Conservation (phyloP, 2,113 vertebrate genomes). For the Blennius ocellaris region DNA sequence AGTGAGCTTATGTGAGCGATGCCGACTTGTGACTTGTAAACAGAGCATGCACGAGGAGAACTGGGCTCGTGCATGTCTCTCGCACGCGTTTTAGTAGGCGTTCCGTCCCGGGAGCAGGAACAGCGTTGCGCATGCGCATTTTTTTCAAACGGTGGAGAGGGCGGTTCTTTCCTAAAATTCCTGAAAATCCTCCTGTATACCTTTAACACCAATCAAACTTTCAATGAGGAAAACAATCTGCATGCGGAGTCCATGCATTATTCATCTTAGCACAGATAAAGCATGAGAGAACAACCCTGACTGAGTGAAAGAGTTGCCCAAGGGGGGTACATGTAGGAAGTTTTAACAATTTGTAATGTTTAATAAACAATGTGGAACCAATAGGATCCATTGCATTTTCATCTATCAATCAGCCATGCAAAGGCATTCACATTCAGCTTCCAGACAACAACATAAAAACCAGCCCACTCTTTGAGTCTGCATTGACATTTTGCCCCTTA, state of each 20-base stretch:
- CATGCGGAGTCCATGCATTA: constrained; percentile 64
- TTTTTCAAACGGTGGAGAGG: too few species aligned
- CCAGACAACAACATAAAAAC: background rate
- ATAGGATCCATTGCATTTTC: constrained; percentile 40
- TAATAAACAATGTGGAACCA: constrained; percentile 72
- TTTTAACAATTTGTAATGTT: constrained; percentile 74
- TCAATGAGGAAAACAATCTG: constrained; percentile 74
- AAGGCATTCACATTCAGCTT: constrained; percentile 19
- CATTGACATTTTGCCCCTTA: constrained; percentile 27
- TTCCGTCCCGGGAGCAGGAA: too few species aligned
- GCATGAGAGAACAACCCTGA: constrained; percentile 37
- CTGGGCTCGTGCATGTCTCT: too few species aligned
- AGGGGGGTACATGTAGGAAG: constrained; percentile 58
- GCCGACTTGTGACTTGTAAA: too few species aligned
- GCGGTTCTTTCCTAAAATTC: too few species aligned
- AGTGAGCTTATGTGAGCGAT: too few species aligned
- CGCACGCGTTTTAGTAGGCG: too few species aligned
- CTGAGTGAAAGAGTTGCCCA: constrained; percentile 44
- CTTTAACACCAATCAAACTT: constrained; percentile 69
- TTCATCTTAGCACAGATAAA: constrained; percentile 62
- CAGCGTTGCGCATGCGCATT: too few species aligned
- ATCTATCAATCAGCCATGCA: constrained; percentile 57
- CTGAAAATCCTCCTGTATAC: too few species aligned
- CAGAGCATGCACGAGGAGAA: too few species aligned
- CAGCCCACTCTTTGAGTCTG: background rate